phyloP scores from a whole-genome alignment of 2,888 invertebrate species.

The Ormyrus nitidulus region DNA sequence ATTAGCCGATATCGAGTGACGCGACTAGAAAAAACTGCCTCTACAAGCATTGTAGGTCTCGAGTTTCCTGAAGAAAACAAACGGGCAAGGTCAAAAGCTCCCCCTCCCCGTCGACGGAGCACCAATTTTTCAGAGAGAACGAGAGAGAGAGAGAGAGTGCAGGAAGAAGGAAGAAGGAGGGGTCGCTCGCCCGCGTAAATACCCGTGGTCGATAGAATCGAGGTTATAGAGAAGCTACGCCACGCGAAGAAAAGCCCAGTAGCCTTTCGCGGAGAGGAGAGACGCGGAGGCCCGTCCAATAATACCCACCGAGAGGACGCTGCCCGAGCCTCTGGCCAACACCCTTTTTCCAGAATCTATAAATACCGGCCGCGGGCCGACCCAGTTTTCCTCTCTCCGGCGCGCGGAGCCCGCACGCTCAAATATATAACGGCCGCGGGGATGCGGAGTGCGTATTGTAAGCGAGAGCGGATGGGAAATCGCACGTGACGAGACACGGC shows the following conservation, averaged over 20 bases:
- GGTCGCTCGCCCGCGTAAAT: neutral
- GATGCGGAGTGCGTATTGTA: too few species aligned
- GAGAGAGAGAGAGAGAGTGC: neutral
- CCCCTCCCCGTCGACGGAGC: neutral
- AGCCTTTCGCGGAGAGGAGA: neutral
- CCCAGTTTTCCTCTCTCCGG: slow-evolving; percentile 63
- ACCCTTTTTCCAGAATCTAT: slow-evolving; percentile 68
- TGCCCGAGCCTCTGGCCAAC: slow-evolving; percentile 59
- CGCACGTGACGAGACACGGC: too few species aligned
- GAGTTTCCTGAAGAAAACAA: slow-evolving; percentile 24
- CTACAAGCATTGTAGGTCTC: neutral
- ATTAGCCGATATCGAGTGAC: slow-evolving; percentile 17
- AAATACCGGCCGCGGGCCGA: slow-evolving; percentile 67
- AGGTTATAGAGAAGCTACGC: slow-evolving; percentile 28
- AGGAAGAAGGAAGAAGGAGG: neutral
- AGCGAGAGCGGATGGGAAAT: too few species aligned
- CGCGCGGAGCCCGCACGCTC: neutral
- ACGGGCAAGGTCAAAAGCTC: slow-evolving; percentile 29
- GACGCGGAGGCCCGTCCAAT: slow-evolving; percentile 59
- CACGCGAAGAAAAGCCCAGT: neutral
- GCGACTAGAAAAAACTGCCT: slow-evolving; percentile 6
- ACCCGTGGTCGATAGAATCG: slow-evolving; percentile 41
- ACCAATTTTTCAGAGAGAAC: slow-evolving; percentile 10
- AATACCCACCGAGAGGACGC: slow-evolving; percentile 57
- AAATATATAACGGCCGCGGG: too few species aligned